Evolutionary conservation across 2,888 invertebrate genomes (phyloP), one percentile per base, ranked within the genome.

Genomic region (Tetheella fluctuosa): DNA sequence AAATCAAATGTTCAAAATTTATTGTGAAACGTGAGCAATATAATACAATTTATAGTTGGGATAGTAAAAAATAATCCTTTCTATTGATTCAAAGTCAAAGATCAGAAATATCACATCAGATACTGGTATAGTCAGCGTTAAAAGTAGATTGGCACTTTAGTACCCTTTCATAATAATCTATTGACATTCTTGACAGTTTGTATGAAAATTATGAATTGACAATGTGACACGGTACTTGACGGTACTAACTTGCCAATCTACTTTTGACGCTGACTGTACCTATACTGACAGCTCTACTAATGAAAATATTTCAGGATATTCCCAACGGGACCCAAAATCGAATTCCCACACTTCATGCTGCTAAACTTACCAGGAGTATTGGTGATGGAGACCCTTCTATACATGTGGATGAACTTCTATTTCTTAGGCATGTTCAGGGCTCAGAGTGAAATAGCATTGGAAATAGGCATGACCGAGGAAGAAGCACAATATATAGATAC

Each of bases 401-500:
- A 90, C 61, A 64, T 89, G 55, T 91, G 90, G 90, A 77, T 91
- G 80, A 91, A 91, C 69, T 88, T 85, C 54, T 85, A 84, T 60
- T 90, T 87, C 61, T 67, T 90, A 39, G 88, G 89, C n/a, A 84
- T 89, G 83, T 86, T 90, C 65, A 87, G 88, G 59, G 70, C 76
- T 1, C 80, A 83, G 57, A 86, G 79, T 37, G 77, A 83, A 20
- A 78, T 83, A 23, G 79, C 83, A 0, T 59, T 88, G 54, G 85
- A 88, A 65, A 77, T 84, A n/a, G 83, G 82, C 0, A 76, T 90
- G 68, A 83, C 89, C 0, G 85, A 84, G 28, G 91, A 90, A 59
- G 91, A 91, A 57, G 70, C 81, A 0, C 81, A 80, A 42, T 89
- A 88, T 54, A 81, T 88, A 0, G 76, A 81, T 5, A 80, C 88